Base-by-base conservation (phyloP, 1,140 invertebrate species). In the Hesperophylax magnus region DNA sequence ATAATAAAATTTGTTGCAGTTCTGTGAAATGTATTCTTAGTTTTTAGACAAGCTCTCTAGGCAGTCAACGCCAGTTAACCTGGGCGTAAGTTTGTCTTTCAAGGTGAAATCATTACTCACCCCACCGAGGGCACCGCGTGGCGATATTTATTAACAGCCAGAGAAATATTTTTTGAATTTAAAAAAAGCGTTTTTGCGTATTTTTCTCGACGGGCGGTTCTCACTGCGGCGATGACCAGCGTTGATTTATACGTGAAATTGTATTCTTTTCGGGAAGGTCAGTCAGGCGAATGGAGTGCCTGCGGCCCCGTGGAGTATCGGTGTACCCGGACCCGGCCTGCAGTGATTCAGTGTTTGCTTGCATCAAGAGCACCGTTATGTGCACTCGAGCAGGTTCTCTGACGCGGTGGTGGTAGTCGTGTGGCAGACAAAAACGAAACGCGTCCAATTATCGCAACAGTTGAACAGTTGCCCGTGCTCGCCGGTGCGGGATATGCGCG, bases 201-300 rank as follows among this genome's bases (percentile, higher is more conserved):
- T 39, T 39, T 39, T 39, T 6, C 34, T 39, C 22, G 22, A 31
- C 61, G 17, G 61, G 7, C 61, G 61, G 24, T 17, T 65, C 61
- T 17, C 1, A 31, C 34, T 39, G 3, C 34, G 34, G 34, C 34
- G 34, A 9, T 6, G 7, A 24, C 60, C 17, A 20, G 54, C 54
- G 17, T n/a, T 63, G 60, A 24, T 27, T 24, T 63, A 20, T 63
- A 2, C 5, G 3, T 14, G 60, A 27, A 22, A 20, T 63, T 14
- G 22, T 63, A 58, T 39, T 1, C 3, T 63, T 63, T 63, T 63
- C 60, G 60, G 54, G 60, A 63, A 63, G 60, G 60, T 63, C 60
- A 63, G 4, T 20, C n/a, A 9, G 14, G 54, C 17, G 54, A n/a
- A 58, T 58, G 34, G 56, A 60, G 60, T 7, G 18, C 20, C 18